phyloP scores from a whole-genome alignment of 2,113 vertebrate genomes.

The Lophius piscatorius region DNA sequence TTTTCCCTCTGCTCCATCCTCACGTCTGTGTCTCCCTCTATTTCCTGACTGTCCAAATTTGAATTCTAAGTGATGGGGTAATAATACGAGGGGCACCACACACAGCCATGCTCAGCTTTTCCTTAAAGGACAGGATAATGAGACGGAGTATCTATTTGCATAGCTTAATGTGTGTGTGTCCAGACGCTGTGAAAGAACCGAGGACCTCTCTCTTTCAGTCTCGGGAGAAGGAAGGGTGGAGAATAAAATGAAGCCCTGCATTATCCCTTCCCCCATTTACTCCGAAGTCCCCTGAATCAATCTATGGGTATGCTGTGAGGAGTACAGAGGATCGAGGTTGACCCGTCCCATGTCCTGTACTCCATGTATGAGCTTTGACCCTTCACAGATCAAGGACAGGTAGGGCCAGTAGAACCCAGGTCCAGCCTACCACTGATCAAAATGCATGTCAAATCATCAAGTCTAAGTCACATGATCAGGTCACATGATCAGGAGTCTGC shows the following conservation, averaged over 20 bases:
- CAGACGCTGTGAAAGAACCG: constrained; percentile 64
- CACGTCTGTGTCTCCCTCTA: constrained; percentile 23
- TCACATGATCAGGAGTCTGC: too few species aligned
- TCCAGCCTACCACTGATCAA: too few species aligned
- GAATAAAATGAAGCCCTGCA: constrained; percentile 3
- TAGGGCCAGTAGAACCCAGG: too few species aligned
- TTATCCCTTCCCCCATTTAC: background rate
- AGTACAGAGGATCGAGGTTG: too few species aligned
- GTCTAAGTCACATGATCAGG: too few species aligned
- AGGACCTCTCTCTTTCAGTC: constrained; percentile 44
- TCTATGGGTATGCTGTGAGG: too few species aligned
- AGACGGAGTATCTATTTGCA: constrained; percentile 81
- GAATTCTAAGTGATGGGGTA: constrained; percentile 68
- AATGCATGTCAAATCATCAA: too few species aligned
- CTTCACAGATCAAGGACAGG: too few species aligned
- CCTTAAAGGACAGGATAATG: constrained; percentile 83
- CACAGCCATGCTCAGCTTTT: constrained; percentile 69
- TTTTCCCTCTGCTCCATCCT: constrained; percentile 19
- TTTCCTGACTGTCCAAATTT: constrained; percentile 63
- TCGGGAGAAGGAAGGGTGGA: constrained; percentile 16
- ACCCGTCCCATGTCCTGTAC: too few species aligned
- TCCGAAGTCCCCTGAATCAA: too few species aligned
- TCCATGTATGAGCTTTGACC: too few species aligned
- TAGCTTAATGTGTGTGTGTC: constrained; percentile 80
- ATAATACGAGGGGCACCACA: constrained; percentile 72